Conservation (phyloP, 2,113 vertebrate genomes). For the Perca fluviatilis region DNA sequence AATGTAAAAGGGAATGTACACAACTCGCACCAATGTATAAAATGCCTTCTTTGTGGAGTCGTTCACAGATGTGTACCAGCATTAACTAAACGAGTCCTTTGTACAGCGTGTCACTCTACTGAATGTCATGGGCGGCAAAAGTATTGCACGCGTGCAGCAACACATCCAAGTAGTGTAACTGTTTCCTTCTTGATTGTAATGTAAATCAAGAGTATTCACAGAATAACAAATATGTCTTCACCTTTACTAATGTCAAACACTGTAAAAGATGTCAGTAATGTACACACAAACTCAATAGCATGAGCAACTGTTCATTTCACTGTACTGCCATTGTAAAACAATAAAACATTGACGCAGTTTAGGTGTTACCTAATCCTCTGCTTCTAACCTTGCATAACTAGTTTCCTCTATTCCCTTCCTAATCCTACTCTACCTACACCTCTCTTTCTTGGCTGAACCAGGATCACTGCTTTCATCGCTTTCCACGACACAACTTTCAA, state of each 20-base stretch:
- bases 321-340: constrained; percentile 79
- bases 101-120: constrained; percentile 61
- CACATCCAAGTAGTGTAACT: constrained; percentile 41
- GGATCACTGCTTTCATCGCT: background rate
- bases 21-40: constrained; percentile 57
- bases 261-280: constrained; percentile 64
- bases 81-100: constrained; percentile 40
- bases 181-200: constrained; percentile 51
- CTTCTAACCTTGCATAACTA: background rate
- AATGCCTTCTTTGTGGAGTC: constrained; percentile 70
- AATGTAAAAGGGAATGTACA: constrained; percentile 60
- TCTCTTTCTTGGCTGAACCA: too few relatives aligned
- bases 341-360: constrained; percentile 69
- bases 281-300: constrained; percentile 70
- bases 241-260: constrained; percentile 68
- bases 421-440: background rate
- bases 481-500: background rate
- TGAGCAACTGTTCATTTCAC: constrained; percentile 71
- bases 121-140: constrained; percentile 73
- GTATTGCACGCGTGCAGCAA: constrained; percentile 59
- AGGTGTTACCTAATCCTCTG: constrained; percentile 12
- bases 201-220: constrained; percentile 41
- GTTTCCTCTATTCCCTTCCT: background rate
- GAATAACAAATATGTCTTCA: constrained; percentile 52
- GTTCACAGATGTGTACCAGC: constrained; percentile 65